Percentiles rank a stretch among this genome's conserved stretches.
phyloP scores from a whole-genome alignment of 2,888 invertebrate species.

The Vanessa cardui region DNA sequence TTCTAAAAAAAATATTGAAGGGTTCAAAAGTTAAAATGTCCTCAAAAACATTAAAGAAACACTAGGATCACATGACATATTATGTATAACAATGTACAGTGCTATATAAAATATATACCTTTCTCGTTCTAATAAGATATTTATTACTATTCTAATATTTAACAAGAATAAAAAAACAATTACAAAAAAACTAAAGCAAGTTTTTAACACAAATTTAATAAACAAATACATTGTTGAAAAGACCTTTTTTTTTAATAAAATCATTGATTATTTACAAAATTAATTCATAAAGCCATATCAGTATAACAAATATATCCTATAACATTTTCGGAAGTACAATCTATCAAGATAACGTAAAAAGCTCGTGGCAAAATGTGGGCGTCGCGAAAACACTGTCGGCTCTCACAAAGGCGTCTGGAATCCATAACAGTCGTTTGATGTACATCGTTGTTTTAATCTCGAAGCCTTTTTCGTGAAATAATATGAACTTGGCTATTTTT shows the following conservation, averaged over 20 bases:
- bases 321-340: slow-evolving; percentile 26
- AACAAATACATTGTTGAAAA: background rate
- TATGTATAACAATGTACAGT: too few relatives aligned
- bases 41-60: too few relatives aligned
- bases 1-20: too few relatives aligned
- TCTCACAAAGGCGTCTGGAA: slow-evolving; percentile 26
- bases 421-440: slow-evolving; percentile 22
- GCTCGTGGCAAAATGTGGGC: slow-evolving; percentile 29
- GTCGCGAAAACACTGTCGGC: slow-evolving; percentile 27
- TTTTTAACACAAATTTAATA: background rate
- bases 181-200: too few relatives aligned
- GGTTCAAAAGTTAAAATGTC: too few relatives aligned
- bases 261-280: background rate
- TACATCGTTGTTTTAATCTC: slow-evolving; percentile 26
- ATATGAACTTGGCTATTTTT: slow-evolving; percentile 24
- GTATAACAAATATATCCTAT: slow-evolving; percentile 12
- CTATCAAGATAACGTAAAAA: slow-evolving; percentile 34
- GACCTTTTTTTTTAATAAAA: background rate
- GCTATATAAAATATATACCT: too few relatives aligned
- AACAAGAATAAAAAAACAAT: too few relatives aligned
- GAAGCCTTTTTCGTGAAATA: slow-evolving; percentile 19
- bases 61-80: too few relatives aligned
- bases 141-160: too few relatives aligned
- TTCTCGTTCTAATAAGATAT: too few relatives aligned
- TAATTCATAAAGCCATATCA: background rate